A percentile compares a stretch with the other conserved stretches of the same genome.
Conservation (phyloP, 1,140 invertebrate genomes). For the Ooceraea biroi region DNA sequence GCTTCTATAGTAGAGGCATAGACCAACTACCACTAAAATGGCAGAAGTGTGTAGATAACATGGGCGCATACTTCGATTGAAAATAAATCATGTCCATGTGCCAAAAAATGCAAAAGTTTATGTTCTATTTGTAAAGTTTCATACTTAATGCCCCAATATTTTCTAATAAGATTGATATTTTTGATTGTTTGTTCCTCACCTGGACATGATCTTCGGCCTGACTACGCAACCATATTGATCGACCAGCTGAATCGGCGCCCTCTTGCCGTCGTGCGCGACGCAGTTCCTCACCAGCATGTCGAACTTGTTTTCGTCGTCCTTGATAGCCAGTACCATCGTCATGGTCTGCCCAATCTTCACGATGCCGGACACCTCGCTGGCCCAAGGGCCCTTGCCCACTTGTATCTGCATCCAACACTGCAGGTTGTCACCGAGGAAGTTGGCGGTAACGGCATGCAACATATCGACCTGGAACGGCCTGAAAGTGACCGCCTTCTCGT, state of each 20-base stretch:
- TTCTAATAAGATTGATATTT: too few relatives aligned
- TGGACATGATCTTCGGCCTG: conserved; percentile 96
- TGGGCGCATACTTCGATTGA: too few relatives aligned
- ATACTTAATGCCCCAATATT: too few relatives aligned
- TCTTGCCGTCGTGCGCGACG: conserved; percentile 97
- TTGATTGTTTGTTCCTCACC: too few relatives aligned
- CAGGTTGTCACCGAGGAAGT: conserved; percentile 97
- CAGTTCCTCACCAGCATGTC: conserved; percentile 98
- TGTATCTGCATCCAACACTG: conserved; percentile 99
- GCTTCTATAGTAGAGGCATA: too few relatives aligned
- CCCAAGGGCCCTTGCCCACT: conserved; percentile 97
- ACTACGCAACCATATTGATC: conserved; percentile 97
- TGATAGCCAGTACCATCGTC: conserved; percentile 98
- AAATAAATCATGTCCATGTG: too few relatives aligned
- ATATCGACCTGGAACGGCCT: conserved; percentile 97
- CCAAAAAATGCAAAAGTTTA: too few relatives aligned
- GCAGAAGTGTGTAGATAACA: too few relatives aligned
- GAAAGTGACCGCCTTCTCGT: conserved; percentile 97
- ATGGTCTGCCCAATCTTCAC: conserved; percentile 98
- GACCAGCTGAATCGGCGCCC: conserved; percentile 96
- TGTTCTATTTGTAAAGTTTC: too few relatives aligned
- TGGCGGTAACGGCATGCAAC: conserved; percentile 96
- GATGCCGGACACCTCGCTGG: conserved; percentile 96
- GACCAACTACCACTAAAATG: too few relatives aligned
- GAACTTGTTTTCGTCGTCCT: conserved; percentile 98